Evolutionary conservation across 2,888 invertebrate genomes (phyloP).

Genomic region (Leucophenga montana): DNA sequence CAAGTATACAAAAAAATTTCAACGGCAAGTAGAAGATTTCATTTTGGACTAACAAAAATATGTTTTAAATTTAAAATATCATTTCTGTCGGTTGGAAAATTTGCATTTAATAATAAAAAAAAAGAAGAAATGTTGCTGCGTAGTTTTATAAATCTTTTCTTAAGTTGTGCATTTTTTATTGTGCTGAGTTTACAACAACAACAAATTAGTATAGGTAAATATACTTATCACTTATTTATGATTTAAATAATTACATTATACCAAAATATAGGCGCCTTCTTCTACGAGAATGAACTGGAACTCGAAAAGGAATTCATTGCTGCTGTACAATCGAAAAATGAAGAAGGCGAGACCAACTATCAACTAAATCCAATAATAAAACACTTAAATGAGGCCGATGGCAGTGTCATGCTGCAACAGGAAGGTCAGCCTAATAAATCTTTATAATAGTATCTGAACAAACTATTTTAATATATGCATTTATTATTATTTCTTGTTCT

Average conservation of each 20-base stretch:
- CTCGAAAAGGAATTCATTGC: slow-evolving; percentile 76
- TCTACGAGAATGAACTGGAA: slow-evolving; percentile 75
- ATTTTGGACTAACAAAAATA: background rate
- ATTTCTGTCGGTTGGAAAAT: background rate
- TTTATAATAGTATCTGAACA: background rate
- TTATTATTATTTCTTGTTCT: slow-evolving; percentile 1
- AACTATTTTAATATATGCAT: background rate
- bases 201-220: slow-evolving; percentile 61
- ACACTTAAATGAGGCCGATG: slow-evolving; percentile 54
- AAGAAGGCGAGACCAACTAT: slow-evolving; percentile 59
- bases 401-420: slow-evolving; percentile 64
- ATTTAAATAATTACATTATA: background rate
- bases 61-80: background rate
- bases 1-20: background rate
- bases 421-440: slow-evolving; percentile 55
- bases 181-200: slow-evolving; percentile 36
- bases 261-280: slow-evolving; percentile 73
- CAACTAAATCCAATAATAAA: slow-evolving; percentile 65
- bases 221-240: background rate
- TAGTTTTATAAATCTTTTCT: background rate
- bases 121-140: background rate
- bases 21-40: too few species aligned
- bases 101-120: background rate
- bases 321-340: slow-evolving; percentile 73
- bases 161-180: slow-evolving; percentile 45